phyloP scores from a whole-genome alignment of 2,113 vertebrate genomes.

The Nyctereutes procyonoides region DNA sequence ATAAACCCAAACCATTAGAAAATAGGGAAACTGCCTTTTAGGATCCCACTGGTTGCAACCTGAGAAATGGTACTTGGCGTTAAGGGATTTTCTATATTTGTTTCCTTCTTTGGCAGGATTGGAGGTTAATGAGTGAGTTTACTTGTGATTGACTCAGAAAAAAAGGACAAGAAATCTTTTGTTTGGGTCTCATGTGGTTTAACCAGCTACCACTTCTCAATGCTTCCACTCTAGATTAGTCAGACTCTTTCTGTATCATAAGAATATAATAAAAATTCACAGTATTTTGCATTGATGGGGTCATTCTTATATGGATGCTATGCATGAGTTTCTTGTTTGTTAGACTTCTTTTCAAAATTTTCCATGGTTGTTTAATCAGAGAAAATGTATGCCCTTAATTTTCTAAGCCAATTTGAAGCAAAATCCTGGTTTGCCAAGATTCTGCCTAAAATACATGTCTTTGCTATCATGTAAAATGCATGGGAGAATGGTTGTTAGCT shows the following conservation, averaged over 20 bases:
- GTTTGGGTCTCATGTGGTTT: background rate
- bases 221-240: background rate
- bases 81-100: slow-evolving; percentile 21
- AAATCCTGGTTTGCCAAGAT: slow-evolving; percentile 8
- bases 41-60: background rate
- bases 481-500: background rate
- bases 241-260: background rate
- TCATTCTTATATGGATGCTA: background rate
- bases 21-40: slow-evolving; percentile 34
- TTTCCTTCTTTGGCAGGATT: background rate
- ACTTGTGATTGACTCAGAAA: background rate
- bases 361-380: slow-evolving; percentile 42
- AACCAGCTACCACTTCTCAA: background rate
- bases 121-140: slow-evolving; percentile 59
- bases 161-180: slow-evolving; percentile 3
- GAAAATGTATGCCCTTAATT: slow-evolving; percentile 37
- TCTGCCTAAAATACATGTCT: background rate
- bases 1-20: slow-evolving; percentile 50
- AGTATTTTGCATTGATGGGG: background rate
- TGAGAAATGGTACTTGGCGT: background rate
- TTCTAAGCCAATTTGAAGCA: slow-evolving; percentile 50
- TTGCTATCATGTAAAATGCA: background rate
- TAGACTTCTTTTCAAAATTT: slow-evolving; percentile 23
- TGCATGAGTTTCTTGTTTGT: slow-evolving; percentile 33
- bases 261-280: slow-evolving; percentile 33